Evolutionary conservation across 2,113 vertebrate genomes (phyloP).

Genomic region (Colaptes auratus): DNA sequence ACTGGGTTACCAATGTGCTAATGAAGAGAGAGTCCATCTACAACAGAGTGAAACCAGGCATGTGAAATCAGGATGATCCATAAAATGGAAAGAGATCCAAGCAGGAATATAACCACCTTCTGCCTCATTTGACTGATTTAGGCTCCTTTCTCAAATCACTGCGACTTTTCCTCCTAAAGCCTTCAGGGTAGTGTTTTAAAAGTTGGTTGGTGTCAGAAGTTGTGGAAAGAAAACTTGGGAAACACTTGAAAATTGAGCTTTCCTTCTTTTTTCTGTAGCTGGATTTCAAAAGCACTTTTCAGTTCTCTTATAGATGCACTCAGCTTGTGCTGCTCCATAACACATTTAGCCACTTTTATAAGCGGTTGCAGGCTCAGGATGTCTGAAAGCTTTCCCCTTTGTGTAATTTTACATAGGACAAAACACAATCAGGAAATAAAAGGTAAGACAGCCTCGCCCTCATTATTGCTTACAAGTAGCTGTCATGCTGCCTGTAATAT

Average conservation of each 20-base stretch:
- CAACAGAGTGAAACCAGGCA: not conserved
- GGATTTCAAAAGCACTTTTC: fast-evolving
- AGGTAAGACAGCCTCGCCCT: not conserved
- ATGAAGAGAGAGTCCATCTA: not conserved
- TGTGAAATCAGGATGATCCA: not conserved
- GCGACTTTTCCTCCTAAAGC: not conserved
- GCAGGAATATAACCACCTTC: not conserved
- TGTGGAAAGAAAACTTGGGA: not conserved
- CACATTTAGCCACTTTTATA: not conserved
- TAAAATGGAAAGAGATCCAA: not conserved
- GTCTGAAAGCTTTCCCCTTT: not conserved
- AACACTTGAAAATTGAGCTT: fast-evolving
- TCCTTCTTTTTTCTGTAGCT: not conserved
- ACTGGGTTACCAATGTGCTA: not conserved
- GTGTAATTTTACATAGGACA: not conserved
- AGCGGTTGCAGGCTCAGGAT: not conserved
- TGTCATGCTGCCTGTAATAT: not conserved
- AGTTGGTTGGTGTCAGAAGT: not conserved
- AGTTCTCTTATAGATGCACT: not conserved
- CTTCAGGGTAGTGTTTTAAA: not conserved
- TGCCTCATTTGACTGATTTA: fast-evolving
- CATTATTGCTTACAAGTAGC: not conserved
- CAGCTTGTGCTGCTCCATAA: not conserved
- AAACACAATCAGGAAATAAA: not conserved
- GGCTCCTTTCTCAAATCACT: not conserved